These are phyloP conservation scores for Adelges cooleyi DNA, from an alignment of 1,140 invertebrate species.

Conservation along the genomic window DNA sequence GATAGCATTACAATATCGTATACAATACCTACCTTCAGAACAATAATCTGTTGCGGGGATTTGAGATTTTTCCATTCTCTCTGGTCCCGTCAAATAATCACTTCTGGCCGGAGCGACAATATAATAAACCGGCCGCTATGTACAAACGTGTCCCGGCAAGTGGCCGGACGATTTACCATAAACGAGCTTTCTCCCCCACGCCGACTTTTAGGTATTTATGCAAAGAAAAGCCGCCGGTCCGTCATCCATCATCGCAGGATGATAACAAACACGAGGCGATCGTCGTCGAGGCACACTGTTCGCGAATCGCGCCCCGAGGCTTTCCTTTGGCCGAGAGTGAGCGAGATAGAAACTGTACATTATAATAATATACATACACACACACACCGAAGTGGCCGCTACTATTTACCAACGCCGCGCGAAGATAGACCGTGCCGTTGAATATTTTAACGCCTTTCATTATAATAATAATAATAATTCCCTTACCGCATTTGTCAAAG, in stretches of 20 bases:
- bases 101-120: background rate
- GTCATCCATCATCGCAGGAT: conserved; percentile 12
- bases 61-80: no score
- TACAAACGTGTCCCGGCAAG: conserved; percentile 3
- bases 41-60: no score
- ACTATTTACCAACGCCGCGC: background rate
- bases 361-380: no score
- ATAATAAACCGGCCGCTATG: background rate
- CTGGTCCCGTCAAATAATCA: no score
- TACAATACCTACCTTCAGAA: no score
- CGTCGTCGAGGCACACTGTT: background rate
- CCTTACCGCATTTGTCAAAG: conserved; percentile 24
- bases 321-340: background rate
- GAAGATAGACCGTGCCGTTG: conserved; percentile 11
- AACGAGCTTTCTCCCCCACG: background rate
- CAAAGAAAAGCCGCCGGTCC: background rate
- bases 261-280: background rate
- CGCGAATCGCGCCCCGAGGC: background rate
- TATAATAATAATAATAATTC: conserved; percentile 8
- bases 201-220: background rate
- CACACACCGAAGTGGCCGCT: background rate
- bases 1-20: no score
- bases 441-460: conserved; percentile 11
- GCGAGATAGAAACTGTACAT: background rate
- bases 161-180: background rate